Percentiles rank a stretch among this genome's conserved stretches.
Evolutionary conservation across 2,797 vertebrate species (phyloP).

Genomic region (Mycteria americana): DNA sequence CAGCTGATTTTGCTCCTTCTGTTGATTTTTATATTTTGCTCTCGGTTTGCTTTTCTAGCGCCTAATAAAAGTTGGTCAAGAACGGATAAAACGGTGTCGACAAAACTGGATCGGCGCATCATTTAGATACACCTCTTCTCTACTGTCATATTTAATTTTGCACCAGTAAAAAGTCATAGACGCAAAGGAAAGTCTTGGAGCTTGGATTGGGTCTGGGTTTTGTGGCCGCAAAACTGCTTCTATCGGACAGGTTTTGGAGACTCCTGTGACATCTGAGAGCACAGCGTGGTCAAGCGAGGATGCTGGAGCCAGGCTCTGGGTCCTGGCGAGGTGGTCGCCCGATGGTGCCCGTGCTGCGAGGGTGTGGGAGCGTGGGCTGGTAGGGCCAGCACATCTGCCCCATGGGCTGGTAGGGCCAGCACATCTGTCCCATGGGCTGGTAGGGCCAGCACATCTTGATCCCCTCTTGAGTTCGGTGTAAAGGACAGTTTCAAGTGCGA

Average conservation of each 20-base stretch:
- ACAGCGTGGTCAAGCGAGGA: accelerated
- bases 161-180: accelerated
- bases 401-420: background rate
- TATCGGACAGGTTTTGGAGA: background rate
- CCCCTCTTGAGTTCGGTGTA: background rate
- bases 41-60: accelerated
- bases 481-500: slow-evolving; percentile 13
- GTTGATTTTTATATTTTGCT: background rate
- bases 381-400: background rate
- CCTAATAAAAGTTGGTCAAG: background rate
- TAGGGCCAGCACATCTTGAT: background rate
- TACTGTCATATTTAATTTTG: background rate
- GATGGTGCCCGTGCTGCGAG: accelerated
- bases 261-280: background rate
- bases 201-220: background rate
- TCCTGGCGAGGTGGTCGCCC: background rate
- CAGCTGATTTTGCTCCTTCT: background rate
- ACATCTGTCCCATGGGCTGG: background rate
- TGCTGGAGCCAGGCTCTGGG: background rate
- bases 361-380: accelerated
- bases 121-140: background rate
- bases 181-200: background rate
- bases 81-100: background rate
- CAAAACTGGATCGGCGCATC: no score
- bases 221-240: accelerated